Conservation (phyloP, 2,888 invertebrate genomes). For the Aporophyla nigra region DNA sequence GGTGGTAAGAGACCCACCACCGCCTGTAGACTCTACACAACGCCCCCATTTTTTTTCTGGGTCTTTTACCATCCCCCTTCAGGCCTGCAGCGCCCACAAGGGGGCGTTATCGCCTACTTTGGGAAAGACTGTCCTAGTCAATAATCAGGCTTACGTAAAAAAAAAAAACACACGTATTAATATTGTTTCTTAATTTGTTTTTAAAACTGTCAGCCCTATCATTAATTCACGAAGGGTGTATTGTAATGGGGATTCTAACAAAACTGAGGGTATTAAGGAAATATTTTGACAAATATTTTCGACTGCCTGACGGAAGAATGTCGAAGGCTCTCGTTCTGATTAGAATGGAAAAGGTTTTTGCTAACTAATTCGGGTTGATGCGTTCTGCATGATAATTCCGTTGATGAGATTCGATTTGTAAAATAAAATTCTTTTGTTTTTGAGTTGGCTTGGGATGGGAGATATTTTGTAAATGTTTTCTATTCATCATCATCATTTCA, state of each 20-base stretch:
- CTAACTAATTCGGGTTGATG: conserved; percentile 57
- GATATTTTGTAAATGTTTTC: conserved; percentile 5
- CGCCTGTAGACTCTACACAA: no score
- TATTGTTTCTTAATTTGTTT: no score
- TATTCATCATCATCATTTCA: no score
- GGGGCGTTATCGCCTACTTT: no score
- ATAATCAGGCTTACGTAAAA: no score
- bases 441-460: neutral
- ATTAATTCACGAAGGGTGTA: conserved; percentile 47
- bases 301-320: conserved; percentile 68
- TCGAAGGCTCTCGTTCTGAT: conserved; percentile 62
- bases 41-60: no score
- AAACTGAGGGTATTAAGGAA: conserved; percentile 60
- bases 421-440: conserved; percentile 18
- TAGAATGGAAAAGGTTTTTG: conserved; percentile 62
- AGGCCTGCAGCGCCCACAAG: no score
- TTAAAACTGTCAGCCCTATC: conserved; percentile 40
- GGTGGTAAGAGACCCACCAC: no score
- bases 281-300: conserved; percentile 66
- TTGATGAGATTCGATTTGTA: conserved; percentile 47
- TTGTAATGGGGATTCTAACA: conserved; percentile 68
- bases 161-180: no score
- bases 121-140: no score
- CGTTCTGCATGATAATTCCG: conserved; percentile 61
- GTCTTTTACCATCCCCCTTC: no score